A percentile compares a stretch with the other conserved stretches of the same genome.
phyloP scores from a whole-genome alignment of 2,113 vertebrate genomes.

The Trinectes maculatus region DNA sequence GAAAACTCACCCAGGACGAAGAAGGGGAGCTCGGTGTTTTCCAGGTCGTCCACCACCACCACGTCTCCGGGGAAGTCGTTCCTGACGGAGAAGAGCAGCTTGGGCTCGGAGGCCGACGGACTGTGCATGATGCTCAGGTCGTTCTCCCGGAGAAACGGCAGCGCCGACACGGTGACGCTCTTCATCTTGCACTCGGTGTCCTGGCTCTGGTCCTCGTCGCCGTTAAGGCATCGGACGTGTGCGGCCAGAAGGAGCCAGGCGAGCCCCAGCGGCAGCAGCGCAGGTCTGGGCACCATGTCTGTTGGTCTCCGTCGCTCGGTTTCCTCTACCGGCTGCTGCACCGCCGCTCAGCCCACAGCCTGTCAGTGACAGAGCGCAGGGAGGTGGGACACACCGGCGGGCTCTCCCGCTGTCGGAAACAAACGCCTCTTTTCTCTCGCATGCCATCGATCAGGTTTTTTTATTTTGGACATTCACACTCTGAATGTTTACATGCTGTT shows the following conservation, averaged over 20 bases:
- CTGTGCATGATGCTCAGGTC: slow-evolving; percentile 99
- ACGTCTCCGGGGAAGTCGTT: slow-evolving; percentile 99
- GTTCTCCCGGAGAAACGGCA: slow-evolving; percentile 97
- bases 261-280: slow-evolving; percentile 44
- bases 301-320: slow-evolving; percentile 62
- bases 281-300: slow-evolving; percentile 72
- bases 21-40: slow-evolving; percentile 97
- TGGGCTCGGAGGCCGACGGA: slow-evolving; percentile 97
- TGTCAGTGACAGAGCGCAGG: slow-evolving; percentile 11
- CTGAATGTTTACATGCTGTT: slow-evolving; percentile 30
- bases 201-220: slow-evolving; percentile 87
- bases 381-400: slow-evolving; percentile 30
- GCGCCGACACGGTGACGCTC: slow-evolving; percentile 97
- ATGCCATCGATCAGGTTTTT: slow-evolving; percentile 25
- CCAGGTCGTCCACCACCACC: slow-evolving; percentile 96
- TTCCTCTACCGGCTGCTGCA: slow-evolving; percentile 40
- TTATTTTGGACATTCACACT: not conserved
- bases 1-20: slow-evolving; percentile 82
- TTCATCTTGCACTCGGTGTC: slow-evolving; percentile 97
- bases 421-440: slow-evolving; percentile 50
- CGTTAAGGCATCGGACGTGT: slow-evolving; percentile 61
- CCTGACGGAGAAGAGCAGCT: slow-evolving; percentile 97
- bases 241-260: slow-evolving; percentile 54
- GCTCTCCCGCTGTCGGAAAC: slow-evolving; percentile 48
- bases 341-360: slow-evolving; percentile 28